A percentile compares a stretch with the other conserved stretches of the same genome.
Conservation (phyloP, 1,140 invertebrate genomes). For the Drosophila insularis region DNA sequence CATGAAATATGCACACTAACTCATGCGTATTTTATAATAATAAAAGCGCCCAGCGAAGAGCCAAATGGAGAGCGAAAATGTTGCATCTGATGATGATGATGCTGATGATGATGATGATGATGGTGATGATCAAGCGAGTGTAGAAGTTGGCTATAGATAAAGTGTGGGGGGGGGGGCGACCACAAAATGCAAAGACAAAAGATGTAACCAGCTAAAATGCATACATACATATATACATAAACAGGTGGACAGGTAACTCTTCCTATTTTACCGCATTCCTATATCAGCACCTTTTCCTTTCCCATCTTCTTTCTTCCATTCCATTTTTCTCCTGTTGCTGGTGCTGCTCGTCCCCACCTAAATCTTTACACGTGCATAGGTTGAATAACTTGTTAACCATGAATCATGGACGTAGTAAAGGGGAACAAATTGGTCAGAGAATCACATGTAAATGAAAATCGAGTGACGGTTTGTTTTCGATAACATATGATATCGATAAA, state of each 20-base stretch:
- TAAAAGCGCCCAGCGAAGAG: conserved; percentile 64
- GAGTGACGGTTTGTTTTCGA: too few relatives aligned
- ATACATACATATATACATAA: conserved; percentile 29
- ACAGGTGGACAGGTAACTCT: conserved; percentile 30
- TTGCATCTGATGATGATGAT: not conserved
- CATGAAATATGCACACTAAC: conserved; percentile 81
- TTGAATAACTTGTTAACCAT: conserved; percentile 65
- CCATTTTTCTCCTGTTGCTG: too few relatives aligned
- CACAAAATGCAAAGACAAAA: conserved; percentile 60
- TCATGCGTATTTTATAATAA: conserved; percentile 81
- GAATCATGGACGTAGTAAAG: conserved; percentile 11
- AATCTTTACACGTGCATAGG: conserved; percentile 67
- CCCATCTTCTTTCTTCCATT: not conserved
- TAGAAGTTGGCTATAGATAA: not conserved
- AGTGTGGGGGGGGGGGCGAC: not conserved
- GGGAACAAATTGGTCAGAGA: not conserved
- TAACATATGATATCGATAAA: too few relatives aligned
- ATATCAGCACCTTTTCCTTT: not conserved
- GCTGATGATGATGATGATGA: not conserved
- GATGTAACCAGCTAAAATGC: conserved; percentile 47
- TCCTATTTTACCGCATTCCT: conserved; percentile 17
- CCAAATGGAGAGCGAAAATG: conserved; percentile 13
- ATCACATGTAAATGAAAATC: too few relatives aligned
- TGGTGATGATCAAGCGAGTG: not conserved
- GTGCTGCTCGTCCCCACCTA: conserved; percentile 9